Evolutionary conservation across 2,113 vertebrate species (phyloP), one percentile per base, ranked within the genome.

Genomic region (Heloderma charlesbogerti): DNA sequence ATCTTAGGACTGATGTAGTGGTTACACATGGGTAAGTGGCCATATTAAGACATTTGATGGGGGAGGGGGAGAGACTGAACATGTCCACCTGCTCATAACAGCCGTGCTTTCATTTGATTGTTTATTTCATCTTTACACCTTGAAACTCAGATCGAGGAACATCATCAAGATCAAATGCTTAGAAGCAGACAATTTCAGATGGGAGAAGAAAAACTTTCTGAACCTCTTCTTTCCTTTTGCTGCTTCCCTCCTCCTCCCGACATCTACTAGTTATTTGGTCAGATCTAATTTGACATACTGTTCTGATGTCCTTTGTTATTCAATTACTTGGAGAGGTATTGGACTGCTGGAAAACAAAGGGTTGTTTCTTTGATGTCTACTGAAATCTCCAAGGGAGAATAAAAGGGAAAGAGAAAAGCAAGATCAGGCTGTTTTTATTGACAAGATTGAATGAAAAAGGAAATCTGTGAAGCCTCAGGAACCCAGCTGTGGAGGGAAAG

Each of bases 221-320:
- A 89, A 78, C 71, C 66, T 72, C 25, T 78, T 78, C 83, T 93
- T 69, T 92, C 87, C 88, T 80, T 92, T 22, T 7, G 0, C 54
- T 86, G 91, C 66, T 20, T 34, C 91, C 80, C 9, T 80, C 91
- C 57, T 84, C 16, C 6, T 90, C 63, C n/a, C n/a, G 40, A 34
- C 37, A 95, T 93, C 82, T 71, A 20, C 60, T 90, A 5, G 0
- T 88, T 0, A 1, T 37, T 92, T 91, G 89, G 81, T 95, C 93
- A 89, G 82, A 84, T 92, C 37, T 45, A 45, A 92, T 94, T 84
- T 88, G 91, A 74, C 3, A 9, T 74, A 20, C 87, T 84, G 88
- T 89, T 94, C 92, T 94, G 91, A 94, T 96, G 87, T 84, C 43
- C 80, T 96, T 78, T 93, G 94, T 87, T 63, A 94, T 91, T 94